phyloP scores from a whole-genome alignment of 2,888 invertebrate species.

The Hecatera dysodea region DNA sequence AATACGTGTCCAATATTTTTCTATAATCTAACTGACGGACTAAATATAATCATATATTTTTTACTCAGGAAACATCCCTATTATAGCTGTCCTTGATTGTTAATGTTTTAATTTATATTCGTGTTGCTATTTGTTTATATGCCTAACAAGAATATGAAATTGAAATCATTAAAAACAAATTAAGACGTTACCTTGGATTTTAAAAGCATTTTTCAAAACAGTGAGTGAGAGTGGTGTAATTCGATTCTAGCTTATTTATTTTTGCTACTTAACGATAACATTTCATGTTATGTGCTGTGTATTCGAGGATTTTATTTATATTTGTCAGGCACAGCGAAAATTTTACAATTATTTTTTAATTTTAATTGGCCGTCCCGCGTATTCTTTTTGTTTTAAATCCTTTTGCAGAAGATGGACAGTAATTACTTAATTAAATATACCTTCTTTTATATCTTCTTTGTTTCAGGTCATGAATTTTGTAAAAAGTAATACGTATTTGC shows the following conservation, averaged over 20 bases:
- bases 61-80: no score
- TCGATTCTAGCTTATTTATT: background rate
- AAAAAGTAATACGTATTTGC: background rate
- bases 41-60: no score
- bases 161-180: conserved; percentile 30
- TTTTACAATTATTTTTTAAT: no score
- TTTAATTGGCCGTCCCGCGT: no score
- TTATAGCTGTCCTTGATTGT: conserved; percentile 21
- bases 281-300: background rate
- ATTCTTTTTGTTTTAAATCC: no score
- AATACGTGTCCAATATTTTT: no score
- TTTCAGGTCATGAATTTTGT: background rate
- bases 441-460: no score
- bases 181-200: conserved; percentile 31
- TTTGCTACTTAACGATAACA: background rate
- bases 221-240: conserved; percentile 11
- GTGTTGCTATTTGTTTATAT: background rate
- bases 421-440: no score
- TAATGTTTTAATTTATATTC: conserved; percentile 36
- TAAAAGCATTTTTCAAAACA: conserved; percentile 21
- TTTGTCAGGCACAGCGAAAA: no score
- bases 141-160: background rate
- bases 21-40: no score
- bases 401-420: no score
- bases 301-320: background rate